Base-by-base conservation (phyloP, 2,797 vertebrate species). In the Lophius americanus region DNA sequence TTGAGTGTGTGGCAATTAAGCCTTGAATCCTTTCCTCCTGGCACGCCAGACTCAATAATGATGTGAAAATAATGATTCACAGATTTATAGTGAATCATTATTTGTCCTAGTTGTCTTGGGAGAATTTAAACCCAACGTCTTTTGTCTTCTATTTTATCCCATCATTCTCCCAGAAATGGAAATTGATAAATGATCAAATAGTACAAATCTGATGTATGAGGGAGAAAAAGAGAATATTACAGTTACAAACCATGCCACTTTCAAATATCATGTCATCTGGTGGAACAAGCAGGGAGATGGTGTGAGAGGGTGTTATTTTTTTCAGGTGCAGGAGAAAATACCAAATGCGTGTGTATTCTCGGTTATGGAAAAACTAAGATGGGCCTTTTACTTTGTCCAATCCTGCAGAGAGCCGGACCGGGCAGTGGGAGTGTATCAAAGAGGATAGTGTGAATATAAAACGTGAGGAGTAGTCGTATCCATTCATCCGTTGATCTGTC, bases 381-480 rank as follows among this genome's bases (percentile, higher is more conserved):
- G 37, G 55, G 41, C 49, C 37, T 1, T 42, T 65, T 60, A 70
- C 59, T 79, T 63, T 76, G 74, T 72, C 61, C 23, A 23, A 23
- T 23, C 23, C 23, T 62, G 64, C 10, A 76, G 88, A 87, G 85
- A 88, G 90, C 76, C 70, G 88, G 86, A 70, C 82, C 13, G 64
- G 42, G 51, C 59, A 9, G 79, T 72, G 88, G 85, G 82, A 81
- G 85, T 82, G 86, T 64, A 58, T 84, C 43, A 68, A 8, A 65
- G 56, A 53, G 42, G 73, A 67, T 48, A 69, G 35, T 5, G 23
- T 51, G 43, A 93, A 93, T 93, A 92, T 87, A 93, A 90, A 86
- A 63, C 66, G 41, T 43, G 1, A 11, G 46, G 39, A 3, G 36
- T 7, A 8, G 36, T 47, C 13, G 54, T 13, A 3, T 60, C 48